phyloP scores from a whole-genome alignment of 2,113 vertebrate genomes.

The Siniperca chuatsi region DNA sequence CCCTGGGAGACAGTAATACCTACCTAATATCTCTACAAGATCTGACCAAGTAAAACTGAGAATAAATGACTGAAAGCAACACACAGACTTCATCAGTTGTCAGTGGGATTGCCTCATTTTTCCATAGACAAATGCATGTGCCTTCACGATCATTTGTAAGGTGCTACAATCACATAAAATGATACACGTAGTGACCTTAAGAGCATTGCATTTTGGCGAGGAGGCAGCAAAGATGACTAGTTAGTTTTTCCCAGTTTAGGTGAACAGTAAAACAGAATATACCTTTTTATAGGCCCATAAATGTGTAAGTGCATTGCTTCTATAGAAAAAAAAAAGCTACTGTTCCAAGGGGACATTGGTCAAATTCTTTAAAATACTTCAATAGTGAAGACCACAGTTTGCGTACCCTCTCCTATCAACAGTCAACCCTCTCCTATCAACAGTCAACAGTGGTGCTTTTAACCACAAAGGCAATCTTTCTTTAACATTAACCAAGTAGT shows the following conservation, averaged over 20 bases:
- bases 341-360: too few relatives aligned
- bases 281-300: too few relatives aligned
- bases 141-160: not conserved
- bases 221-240: not conserved
- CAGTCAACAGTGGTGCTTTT: too few relatives aligned
- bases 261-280: not conserved
- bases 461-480: not conserved
- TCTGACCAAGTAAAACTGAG: not conserved
- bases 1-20: not conserved
- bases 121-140: not conserved
- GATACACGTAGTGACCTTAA: not conserved
- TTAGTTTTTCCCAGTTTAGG: not conserved
- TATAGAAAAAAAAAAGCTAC: too few relatives aligned
- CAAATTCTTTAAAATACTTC: too few relatives aligned
- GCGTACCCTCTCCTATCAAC: too few relatives aligned
- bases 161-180: not conserved
- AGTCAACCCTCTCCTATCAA: too few relatives aligned
- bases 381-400: too few relatives aligned
- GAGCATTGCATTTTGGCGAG: not conserved
- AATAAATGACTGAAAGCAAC: not conserved
- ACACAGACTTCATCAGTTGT: not conserved
- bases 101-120: not conserved
- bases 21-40: not conserved
- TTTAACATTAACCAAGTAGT: too few relatives aligned
- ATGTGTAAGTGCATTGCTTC: too few relatives aligned